phyloP scores from a whole-genome alignment of 2,888 invertebrate genomes.

The Ophioninae sp. region DNA sequence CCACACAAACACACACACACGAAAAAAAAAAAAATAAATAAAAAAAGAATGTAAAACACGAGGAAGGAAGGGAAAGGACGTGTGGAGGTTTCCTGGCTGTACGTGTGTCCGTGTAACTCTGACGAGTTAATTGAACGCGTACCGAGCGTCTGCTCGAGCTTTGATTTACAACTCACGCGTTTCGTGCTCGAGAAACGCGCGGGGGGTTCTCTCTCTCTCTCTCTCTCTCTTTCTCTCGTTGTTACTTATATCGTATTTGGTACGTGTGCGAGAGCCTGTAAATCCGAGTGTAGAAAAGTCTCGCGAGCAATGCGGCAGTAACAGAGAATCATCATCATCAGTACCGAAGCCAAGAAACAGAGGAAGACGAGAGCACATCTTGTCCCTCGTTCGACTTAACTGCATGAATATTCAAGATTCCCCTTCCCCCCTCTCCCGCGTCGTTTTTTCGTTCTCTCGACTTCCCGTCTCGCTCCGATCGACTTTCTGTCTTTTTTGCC shows the following conservation, averaged over 20 bases:
- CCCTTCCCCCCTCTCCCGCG: conserved; percentile 11
- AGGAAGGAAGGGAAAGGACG: conserved; percentile 38
- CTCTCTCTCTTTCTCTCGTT: not conserved
- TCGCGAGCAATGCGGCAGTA: conserved; percentile 60
- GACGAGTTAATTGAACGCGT: conserved; percentile 69
- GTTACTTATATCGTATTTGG: conserved; percentile 32
- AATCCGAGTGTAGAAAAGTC: conserved; percentile 20
- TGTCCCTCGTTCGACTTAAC: conserved; percentile 57
- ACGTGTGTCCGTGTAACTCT: conserved; percentile 56
- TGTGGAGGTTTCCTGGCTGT: conserved; percentile 14
- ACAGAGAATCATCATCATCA: conserved; percentile 60
- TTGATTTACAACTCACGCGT: conserved; percentile 67
- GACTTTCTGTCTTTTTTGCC: not conserved
- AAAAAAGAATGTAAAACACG: conserved; percentile 32
- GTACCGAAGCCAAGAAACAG: conserved; percentile 46
- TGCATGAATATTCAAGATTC: conserved; percentile 66
- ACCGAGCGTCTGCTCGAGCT: conserved; percentile 61
- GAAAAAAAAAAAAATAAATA: conserved; percentile 25
- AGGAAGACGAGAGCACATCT: conserved; percentile 46
- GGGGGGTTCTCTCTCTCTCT: conserved; percentile 19
- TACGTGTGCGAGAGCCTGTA: conserved; percentile 12
- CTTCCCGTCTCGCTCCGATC: not conserved
- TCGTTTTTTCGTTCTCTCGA: not conserved
- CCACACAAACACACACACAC: no score
- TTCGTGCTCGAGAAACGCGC: conserved; percentile 52